Percentiles rank a stretch among this genome's conserved stretches.
Evolutionary conservation across 2,113 vertebrate genomes (phyloP).

Genomic region (Gambusia affinis): DNA sequence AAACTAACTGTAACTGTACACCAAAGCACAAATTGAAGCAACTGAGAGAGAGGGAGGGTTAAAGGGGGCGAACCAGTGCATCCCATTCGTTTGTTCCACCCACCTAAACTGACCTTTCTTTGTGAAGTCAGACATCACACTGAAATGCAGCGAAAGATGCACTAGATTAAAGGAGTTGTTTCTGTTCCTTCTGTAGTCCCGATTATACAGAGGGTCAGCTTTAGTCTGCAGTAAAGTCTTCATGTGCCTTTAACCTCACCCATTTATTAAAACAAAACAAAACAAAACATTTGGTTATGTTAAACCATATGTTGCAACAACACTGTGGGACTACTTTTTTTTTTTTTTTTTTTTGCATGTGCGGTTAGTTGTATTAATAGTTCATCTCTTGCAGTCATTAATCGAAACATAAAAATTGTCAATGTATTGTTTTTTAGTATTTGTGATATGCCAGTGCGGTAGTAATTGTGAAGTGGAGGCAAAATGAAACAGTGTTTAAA

Average conservation of each 20-base stretch:
- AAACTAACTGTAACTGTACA: slow-evolving; percentile 60
- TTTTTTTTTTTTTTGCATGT: slow-evolving; percentile 63
- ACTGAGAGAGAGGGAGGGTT: slow-evolving; percentile 38
- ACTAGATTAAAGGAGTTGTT: slow-evolving; percentile 72
- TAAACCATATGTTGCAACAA: slow-evolving; percentile 45
- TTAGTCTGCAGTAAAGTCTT: slow-evolving; percentile 44
- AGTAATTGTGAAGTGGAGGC: neutral
- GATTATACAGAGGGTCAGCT: slow-evolving; percentile 44
- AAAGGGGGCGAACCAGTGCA: slow-evolving; percentile 37
- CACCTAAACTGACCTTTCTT: slow-evolving; percentile 65
- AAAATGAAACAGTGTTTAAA: no score
- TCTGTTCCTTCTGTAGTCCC: slow-evolving; percentile 29
- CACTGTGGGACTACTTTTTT: slow-evolving; percentile 47
- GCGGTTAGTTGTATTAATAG: slow-evolving; percentile 42
- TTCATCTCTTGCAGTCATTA: slow-evolving; percentile 51
- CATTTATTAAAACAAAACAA: slow-evolving; percentile 15
- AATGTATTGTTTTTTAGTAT: neutral
- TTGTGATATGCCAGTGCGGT: neutral
- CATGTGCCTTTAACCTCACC: slow-evolving; percentile 47
- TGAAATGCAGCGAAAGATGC: slow-evolving; percentile 45
- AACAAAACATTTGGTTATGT: slow-evolving; percentile 26
- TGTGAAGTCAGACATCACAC: slow-evolving; percentile 67
- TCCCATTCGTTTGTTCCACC: slow-evolving; percentile 73
- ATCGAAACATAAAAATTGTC: slow-evolving; percentile 9
- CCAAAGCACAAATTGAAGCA: slow-evolving; percentile 63